phyloP scores from a whole-genome alignment of 2,888 invertebrate species.

The Eucriotettix oculatus region DNA sequence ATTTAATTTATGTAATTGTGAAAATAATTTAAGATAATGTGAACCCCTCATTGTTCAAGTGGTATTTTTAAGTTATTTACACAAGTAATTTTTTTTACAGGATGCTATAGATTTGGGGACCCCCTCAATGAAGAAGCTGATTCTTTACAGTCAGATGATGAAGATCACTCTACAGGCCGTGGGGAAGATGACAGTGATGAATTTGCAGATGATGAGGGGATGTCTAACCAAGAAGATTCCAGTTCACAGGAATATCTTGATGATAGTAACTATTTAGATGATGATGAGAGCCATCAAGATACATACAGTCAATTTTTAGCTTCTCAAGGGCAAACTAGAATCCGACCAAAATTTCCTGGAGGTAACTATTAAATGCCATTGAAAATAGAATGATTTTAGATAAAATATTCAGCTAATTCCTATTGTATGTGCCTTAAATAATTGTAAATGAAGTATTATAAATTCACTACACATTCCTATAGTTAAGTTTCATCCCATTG shows the following conservation, averaged over 20 bases:
- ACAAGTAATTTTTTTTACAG: constrained; percentile 21
- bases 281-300: constrained; percentile 14
- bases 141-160: constrained; percentile 60
- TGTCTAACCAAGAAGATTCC: constrained; percentile 33
- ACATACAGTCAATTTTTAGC: constrained; percentile 10
- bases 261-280: constrained; percentile 22
- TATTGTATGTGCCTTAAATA: no score
- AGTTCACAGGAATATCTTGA: constrained; percentile 37
- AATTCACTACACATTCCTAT: no score
- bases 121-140: constrained; percentile 47
- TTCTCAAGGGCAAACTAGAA: constrained; percentile 5
- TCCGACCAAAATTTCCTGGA: constrained; percentile 7
- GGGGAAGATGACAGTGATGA: constrained; percentile 35
- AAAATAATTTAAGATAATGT: no score
- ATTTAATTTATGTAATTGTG: no score
- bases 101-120: constrained; percentile 51
- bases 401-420: no score
- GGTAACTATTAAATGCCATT: neutral
- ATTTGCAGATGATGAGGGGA: constrained; percentile 39
- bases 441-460: no score
- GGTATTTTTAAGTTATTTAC: neutral
- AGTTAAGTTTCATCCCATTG: no score
- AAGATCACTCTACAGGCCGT: constrained; percentile 17
- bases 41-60: no score
- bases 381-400: no score